Base-by-base conservation (phyloP, 2,797 vertebrate species). In the Heliangelus exortis region DNA sequence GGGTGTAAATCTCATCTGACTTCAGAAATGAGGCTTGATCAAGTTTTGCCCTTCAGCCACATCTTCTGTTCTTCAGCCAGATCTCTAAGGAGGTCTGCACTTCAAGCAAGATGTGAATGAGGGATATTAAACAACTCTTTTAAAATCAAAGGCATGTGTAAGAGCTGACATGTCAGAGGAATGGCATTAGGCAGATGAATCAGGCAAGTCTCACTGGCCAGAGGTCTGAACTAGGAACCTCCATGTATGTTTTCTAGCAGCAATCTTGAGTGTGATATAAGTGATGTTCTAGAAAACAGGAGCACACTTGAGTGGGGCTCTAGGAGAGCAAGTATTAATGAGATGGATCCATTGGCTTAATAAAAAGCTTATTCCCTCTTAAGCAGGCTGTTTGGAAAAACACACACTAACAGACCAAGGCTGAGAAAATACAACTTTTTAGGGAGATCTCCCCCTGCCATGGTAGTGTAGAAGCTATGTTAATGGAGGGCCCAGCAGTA, bases 381-480 rank as follows among this genome's bases (percentile, higher is more conserved):
- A 84, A 83, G 14, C 10, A 72, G 15, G 15, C 68, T 75, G 23
- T 77, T 93, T 84, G 45, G 73, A 63, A 91, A 88, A 88, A 73
- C 18, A 43, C 25, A 21, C 36, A 11, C 43, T 57, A 67, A 67
- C 50, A 21, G 26, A 78, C 20, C 2, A 2, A 78, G 51, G 36
- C 33, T 76, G 57, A 15, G 48, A 73, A 75, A 93, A 90, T 26
- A 15, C 10, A 10, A n/a, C 25, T 11, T n/a, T 85, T 92, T 22
- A 54, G 43, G 87, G 45, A 76, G 21, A 18, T 65, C 28, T 86
- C 5, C 25, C 10, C 36, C 16, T 3, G 2, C 33, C 3, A 0
- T 1, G 6, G 53, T 31, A 14, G 62, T 62, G 10, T 1, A 1
- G 23, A 5, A 67, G 54, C 23, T 4, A 3, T 2, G 4, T 12